Conservation (phyloP, 2,888 invertebrate species). For the Polydrusus tereticollis region DNA sequence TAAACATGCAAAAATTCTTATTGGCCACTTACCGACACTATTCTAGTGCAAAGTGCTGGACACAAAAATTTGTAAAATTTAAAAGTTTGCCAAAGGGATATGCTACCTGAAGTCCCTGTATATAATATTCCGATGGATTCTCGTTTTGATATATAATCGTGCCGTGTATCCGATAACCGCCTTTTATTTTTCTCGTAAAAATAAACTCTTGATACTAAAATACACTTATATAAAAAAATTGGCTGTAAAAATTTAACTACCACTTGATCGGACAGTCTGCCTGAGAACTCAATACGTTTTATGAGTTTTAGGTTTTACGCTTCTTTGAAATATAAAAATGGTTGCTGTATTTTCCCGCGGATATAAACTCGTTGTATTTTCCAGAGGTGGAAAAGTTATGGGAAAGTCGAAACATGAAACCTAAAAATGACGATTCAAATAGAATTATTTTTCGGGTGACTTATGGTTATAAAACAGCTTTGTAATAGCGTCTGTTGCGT, state of each 20-base stretch:
- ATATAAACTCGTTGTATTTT: not conserved
- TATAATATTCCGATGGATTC: not conserved
- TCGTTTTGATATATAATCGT: not conserved
- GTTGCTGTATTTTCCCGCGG: not conserved
- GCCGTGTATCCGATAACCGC: not conserved
- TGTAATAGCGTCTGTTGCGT: too few relatives aligned
- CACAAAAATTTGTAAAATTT: too few relatives aligned
- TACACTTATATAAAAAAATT: slow-evolving; percentile 8
- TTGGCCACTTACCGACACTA: too few relatives aligned
- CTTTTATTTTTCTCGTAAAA: slow-evolving; percentile 11
- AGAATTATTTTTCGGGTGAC: too few relatives aligned
- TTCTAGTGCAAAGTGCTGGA: too few relatives aligned
- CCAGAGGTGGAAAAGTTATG: not conserved
- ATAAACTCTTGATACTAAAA: slow-evolving; percentile 12
- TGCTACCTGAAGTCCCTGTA: not conserved
- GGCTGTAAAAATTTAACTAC: slow-evolving; percentile 12
- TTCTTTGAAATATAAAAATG: slow-evolving; percentile 5
- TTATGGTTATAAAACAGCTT: too few relatives aligned
- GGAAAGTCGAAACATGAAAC: not conserved
- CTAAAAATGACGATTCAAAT: too few relatives aligned
- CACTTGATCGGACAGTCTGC: slow-evolving; percentile 16
- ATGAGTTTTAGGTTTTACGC: slow-evolving; percentile 7
- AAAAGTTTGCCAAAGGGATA: not conserved
- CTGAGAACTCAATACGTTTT: slow-evolving; percentile 12
- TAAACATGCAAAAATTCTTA: too few relatives aligned